phyloP scores from a whole-genome alignment of 2,888 invertebrate species.

The Agriopis leucophaearia region DNA sequence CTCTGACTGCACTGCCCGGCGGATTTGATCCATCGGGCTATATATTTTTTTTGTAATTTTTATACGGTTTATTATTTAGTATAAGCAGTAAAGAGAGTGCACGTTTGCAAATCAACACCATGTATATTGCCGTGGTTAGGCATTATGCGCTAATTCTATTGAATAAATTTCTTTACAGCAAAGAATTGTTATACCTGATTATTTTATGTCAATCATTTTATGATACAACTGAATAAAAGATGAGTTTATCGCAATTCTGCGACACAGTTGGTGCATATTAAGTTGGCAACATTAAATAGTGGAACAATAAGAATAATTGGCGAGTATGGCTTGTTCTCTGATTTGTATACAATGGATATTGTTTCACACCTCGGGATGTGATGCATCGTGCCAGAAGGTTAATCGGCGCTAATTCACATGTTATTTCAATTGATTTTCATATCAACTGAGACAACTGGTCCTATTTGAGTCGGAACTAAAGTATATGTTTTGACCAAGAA shows the following conservation, averaged over 20 bases:
- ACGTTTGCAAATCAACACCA: too few relatives aligned
- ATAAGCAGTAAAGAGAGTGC: too few relatives aligned
- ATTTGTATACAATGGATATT: conserved; percentile 86
- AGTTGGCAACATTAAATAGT: conserved; percentile 47
- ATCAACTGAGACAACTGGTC: neutral
- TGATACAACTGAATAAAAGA: conserved; percentile 41
- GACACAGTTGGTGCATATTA: conserved; percentile 42
- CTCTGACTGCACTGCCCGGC: too few relatives aligned
- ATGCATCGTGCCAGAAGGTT: conserved; percentile 53
- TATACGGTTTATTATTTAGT: too few relatives aligned
- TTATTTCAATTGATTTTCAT: conserved; percentile 1
- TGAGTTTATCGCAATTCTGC: conserved; percentile 42
- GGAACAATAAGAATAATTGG: conserved; percentile 42
- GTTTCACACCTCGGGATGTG: conserved; percentile 55
- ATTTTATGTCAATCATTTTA: conserved; percentile 17
- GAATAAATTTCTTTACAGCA: too few relatives aligned
- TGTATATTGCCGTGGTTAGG: too few relatives aligned
- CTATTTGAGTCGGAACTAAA: too few relatives aligned
- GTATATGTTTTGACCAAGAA: too few relatives aligned
- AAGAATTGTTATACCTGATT: neutral
- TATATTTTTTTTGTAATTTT: too few relatives aligned
- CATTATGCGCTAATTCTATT: too few relatives aligned
- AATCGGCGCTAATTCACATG: conserved; percentile 59
- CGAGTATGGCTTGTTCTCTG: conserved; percentile 51
- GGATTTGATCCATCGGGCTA: too few relatives aligned